Evolutionary conservation across 2,113 vertebrate genomes (phyloP).

Genomic region (Garra rufa): DNA sequence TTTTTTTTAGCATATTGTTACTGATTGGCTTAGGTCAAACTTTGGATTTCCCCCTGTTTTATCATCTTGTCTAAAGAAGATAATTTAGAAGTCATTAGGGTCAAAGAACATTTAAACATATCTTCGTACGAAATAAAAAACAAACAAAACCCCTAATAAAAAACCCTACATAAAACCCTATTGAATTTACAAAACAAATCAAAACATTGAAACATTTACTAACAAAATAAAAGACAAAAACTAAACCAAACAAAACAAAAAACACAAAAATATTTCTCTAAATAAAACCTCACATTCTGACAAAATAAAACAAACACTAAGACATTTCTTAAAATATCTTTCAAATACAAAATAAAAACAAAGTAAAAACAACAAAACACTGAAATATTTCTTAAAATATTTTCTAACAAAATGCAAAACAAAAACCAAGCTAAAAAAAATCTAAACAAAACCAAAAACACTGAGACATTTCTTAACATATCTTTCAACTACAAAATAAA

Average conservation of each 20-base stretch:
- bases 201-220: neutral
- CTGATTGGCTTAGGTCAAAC: neutral
- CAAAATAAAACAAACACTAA: too few relatives aligned
- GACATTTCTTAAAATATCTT: too few relatives aligned
- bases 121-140: neutral
- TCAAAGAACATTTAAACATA: neutral
- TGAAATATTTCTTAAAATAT: too few relatives aligned
- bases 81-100: neutral
- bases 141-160: neutral
- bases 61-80: neutral
- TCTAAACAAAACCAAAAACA: too few relatives aligned
- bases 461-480: too few relatives aligned
- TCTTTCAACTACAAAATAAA: too few relatives aligned
- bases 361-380: too few relatives aligned
- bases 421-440: too few relatives aligned
- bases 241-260: neutral
- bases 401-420: too few relatives aligned
- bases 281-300: too few relatives aligned
- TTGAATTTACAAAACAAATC: neutral
- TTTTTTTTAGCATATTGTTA: neutral
- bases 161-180: neutral
- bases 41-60: neutral
- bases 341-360: too few relatives aligned
- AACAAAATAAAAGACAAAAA: neutral
- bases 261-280: too few relatives aligned